Percentiles rank a stretch among this genome's conserved stretches.
Evolutionary conservation across 2,797 vertebrate genomes (phyloP).

Genomic region (Chaenodraco wilsoni): DNA sequence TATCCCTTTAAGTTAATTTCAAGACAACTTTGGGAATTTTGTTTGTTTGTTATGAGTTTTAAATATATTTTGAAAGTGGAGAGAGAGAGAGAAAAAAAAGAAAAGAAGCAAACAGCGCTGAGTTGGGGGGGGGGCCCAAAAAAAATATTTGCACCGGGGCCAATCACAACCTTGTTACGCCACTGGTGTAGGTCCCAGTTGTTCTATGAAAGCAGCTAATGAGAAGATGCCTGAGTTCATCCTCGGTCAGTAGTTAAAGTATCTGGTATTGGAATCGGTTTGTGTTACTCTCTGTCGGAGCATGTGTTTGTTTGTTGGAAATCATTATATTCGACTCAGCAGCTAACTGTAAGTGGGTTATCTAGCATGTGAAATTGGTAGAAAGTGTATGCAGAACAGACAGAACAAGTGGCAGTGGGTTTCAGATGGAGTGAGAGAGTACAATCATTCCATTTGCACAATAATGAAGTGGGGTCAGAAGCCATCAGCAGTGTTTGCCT

Average conservation of each 20-base stretch:
- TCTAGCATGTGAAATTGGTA: constrained; percentile 30
- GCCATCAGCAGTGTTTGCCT: constrained; percentile 69
- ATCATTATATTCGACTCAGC: constrained; percentile 42
- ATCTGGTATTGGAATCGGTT: constrained; percentile 31
- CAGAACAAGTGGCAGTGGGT: constrained; percentile 48
- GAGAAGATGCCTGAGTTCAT: constrained; percentile 25
- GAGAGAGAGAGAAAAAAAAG: too few relatives aligned
- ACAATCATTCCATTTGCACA: constrained; percentile 70
- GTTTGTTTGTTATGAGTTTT: too few relatives aligned
- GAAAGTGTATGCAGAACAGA: constrained; percentile 40
- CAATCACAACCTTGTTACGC: too few relatives aligned
- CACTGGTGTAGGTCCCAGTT: constrained; percentile 28
- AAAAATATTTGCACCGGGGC: too few relatives aligned
- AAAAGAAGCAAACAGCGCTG: too few relatives aligned
- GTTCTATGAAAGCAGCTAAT: constrained; percentile 51
- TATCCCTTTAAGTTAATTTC: too few relatives aligned
- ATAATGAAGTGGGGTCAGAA: constrained; percentile 79
- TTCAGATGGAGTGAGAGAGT: constrained; percentile 44
- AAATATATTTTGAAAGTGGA: too few relatives aligned
- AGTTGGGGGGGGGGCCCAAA: too few relatives aligned
- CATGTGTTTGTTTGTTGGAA: constrained; percentile 43
- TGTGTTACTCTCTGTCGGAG: constrained; percentile 19
- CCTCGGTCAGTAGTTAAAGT: constrained; percentile 18
- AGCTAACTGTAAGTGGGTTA: constrained; percentile 41
- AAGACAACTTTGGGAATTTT: too few relatives aligned